Percentiles rank a stretch among this genome's conserved stretches.
Evolutionary conservation across 1,140 invertebrate species (phyloP).

Genomic region (Panulirus ornatus): DNA sequence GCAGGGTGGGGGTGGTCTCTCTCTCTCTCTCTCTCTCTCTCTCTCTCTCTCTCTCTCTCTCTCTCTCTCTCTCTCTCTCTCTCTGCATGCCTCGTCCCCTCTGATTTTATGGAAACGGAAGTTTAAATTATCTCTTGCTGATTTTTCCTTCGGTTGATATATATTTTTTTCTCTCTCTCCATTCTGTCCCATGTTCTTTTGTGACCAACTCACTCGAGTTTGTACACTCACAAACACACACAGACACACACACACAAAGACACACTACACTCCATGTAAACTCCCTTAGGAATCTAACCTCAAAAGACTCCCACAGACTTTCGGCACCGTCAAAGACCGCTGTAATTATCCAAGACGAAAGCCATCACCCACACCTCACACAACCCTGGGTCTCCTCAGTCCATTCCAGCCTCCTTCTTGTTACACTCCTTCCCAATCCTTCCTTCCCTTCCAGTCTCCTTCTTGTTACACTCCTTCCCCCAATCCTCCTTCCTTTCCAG

Average conservation of each 20-base stretch:
- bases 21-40: too few relatives aligned
- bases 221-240: constrained; percentile 19
- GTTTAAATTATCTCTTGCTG: too few relatives aligned
- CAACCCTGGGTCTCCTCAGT: not conserved
- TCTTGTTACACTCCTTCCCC: not conserved
- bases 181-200: too few relatives aligned
- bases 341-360: constrained; percentile 37
- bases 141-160: too few relatives aligned
- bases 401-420: not conserved
- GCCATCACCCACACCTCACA: constrained; percentile 41
- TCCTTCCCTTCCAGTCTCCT: not conserved
- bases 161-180: too few relatives aligned
- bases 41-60: too few relatives aligned
- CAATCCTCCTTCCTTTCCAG: not conserved
- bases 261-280: not conserved
- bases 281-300: not conserved
- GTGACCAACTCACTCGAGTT: constrained; percentile 1
- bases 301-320: not conserved
- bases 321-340: constrained; percentile 40
- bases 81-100: too few relatives aligned
- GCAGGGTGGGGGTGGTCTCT: too few relatives aligned
- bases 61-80: too few relatives aligned
- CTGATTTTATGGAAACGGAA: too few relatives aligned
- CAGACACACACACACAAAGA: constrained; percentile 21
- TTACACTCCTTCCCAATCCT: not conserved